phyloP scores from a whole-genome alignment of 2,113 vertebrate genomes.

The Misgurnus mizolepis region DNA sequence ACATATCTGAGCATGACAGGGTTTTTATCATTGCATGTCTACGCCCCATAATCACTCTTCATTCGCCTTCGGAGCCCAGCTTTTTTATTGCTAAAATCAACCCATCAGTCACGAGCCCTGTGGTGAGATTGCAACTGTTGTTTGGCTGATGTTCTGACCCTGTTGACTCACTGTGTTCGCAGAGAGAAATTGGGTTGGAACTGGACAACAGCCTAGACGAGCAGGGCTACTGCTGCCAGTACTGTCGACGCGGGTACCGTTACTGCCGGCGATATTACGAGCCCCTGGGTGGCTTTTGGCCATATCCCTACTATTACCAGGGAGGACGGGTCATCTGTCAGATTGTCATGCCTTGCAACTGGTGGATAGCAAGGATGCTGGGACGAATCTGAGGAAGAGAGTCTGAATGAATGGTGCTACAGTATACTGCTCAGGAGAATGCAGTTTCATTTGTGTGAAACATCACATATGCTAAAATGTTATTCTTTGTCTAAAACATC shows the following conservation, averaged over 20 bases:
- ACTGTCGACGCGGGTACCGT: conserved; percentile 88
- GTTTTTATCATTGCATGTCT: conserved; percentile 40
- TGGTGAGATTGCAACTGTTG: conserved; percentile 56
- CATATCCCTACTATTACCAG: conserved; percentile 94
- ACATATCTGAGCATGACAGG: conserved; percentile 54
- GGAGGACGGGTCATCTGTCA: conserved; percentile 92
- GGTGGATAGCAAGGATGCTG: conserved; percentile 96
- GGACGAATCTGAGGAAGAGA: conserved; percentile 79
- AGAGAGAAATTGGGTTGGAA: conserved; percentile 88
- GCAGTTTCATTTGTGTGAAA: conserved; percentile 2
- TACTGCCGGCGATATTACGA: conserved; percentile 88
- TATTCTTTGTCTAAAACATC: neutral
- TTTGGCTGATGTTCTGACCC: conserved; percentile 52
- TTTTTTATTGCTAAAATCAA: conserved; percentile 44
- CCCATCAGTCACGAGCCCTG: conserved; percentile 53
- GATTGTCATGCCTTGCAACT: conserved; percentile 96
- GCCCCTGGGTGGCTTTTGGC: conserved; percentile 89
- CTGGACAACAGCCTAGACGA: conserved; percentile 91
- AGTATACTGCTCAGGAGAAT: conserved; percentile 17
- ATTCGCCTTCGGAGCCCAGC: conserved; percentile 46
- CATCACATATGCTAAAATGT: neutral
- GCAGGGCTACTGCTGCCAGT: conserved; percentile 87
- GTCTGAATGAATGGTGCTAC: neutral
- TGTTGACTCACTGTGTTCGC: conserved; percentile 63
- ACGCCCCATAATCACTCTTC: conserved; percentile 21